Base-by-base conservation (phyloP, 2,888 invertebrate genomes). In the Pristionchus arcanus region DNA sequence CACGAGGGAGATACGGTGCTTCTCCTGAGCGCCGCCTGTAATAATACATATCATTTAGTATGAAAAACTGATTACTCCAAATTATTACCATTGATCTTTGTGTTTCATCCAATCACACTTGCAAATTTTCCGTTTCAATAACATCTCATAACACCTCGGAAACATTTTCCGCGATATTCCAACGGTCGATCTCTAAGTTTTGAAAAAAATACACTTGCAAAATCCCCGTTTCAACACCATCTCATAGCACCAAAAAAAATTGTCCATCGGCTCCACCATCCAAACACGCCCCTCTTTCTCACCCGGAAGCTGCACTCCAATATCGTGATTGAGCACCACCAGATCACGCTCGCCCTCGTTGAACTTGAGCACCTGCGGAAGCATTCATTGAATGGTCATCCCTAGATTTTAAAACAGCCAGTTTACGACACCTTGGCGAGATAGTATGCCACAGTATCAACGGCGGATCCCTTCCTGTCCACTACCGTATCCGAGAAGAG, bases 361-460 rank as follows among this genome's bases (percentile, higher is more conserved):
- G 92, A 94, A 95, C 5, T 95, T 93, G 28, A 95, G 89, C 34
- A 93, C 92, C 90, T 90, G 84, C 13, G 77, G 68, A 9, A 28
- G 49, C 19, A 71, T 84, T 34, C 49, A n/a, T 53, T 42, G 19
- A 68, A n/a, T 63, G 59, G 86, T 49, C 28, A n/a, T 34, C 16
- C 49, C 34, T 9, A 28, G 7, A 19, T 5, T 49, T n/a, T 1
- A 9, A 15, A 28, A 85, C 21, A 59, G 28, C 25, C 37, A 34
- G 83, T 28, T 16, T 19, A 28, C 71, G 21, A 55, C 49, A 91
- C 91, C 90, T 95, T 95, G 71, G 95, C 93, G 84, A 95, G 96
- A 95, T 97, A 98, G 95, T 97, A 97, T 74, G 98, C 98, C 84
- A 99, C 96, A 0, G 99, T 98, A 95, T 99, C 98, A 66, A 99